Conservation (phyloP, 1,140 invertebrate genomes). For the Atopsyche davidsoni region DNA sequence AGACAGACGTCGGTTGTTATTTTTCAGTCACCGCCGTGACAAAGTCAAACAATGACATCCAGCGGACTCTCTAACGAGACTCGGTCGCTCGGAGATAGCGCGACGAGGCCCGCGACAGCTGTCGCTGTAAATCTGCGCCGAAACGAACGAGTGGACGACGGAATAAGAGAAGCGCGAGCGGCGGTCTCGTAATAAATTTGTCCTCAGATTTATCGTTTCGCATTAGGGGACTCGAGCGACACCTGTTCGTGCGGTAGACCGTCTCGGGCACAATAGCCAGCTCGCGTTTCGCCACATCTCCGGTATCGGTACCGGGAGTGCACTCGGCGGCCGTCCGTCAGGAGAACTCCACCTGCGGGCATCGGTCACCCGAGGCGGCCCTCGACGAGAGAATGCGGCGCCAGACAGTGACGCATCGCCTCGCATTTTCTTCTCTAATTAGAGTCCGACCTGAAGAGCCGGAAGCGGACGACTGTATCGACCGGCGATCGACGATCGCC, state of each 20-base stretch:
- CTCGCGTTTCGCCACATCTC: background rate
- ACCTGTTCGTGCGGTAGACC: slow-evolving; percentile 15
- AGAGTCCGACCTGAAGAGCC: too few relatives aligned
- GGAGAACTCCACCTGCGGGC: slow-evolving; percentile 24
- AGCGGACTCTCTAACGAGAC: too few relatives aligned
- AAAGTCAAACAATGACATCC: too few relatives aligned
- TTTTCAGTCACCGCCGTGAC: too few relatives aligned
- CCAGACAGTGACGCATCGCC: background rate
- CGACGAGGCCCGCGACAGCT: slow-evolving; percentile 21
- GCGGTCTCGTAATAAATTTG: slow-evolving; percentile 20
- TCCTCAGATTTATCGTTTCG: slow-evolving; percentile 21
- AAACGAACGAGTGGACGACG: slow-evolving; percentile 12
- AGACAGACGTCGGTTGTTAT: too few relatives aligned
- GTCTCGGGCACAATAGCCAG: slow-evolving; percentile 9
- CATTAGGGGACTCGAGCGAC: slow-evolving; percentile 7
- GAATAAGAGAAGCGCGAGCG: slow-evolving; percentile 4
- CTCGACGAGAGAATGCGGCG: background rate
- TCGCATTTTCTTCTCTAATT: background rate
- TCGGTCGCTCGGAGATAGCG: background rate
- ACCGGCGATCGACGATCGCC: too few relatives aligned
- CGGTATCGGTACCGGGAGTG: too few relatives aligned
- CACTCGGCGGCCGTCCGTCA: too few relatives aligned
- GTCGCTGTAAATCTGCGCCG: slow-evolving; percentile 25
- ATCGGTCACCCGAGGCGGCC: slow-evolving; percentile 3
- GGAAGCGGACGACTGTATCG: too few relatives aligned